phyloP scores from a whole-genome alignment of 2,888 invertebrate genomes.

The Charanyca ferruginea region DNA sequence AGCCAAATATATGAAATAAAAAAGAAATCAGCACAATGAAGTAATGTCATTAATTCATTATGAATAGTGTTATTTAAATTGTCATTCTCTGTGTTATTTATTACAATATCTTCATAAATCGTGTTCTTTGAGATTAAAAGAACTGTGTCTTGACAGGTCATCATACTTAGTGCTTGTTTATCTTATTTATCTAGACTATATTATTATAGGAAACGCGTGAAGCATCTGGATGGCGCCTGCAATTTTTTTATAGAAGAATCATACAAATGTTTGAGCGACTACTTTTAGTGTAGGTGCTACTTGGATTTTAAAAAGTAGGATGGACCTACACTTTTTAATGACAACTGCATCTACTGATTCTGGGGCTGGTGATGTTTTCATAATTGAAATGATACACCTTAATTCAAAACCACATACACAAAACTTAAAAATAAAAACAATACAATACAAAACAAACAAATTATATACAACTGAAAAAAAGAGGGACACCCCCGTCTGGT shows the following conservation, averaged over 20 bases:
- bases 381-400: too few species aligned
- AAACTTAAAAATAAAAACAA: too few species aligned
- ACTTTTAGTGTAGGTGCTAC: background rate
- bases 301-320: too few species aligned
- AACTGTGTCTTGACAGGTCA: conserved; percentile 42
- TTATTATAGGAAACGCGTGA: conserved; percentile 29
- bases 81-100: conserved; percentile 31
- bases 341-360: too few species aligned
- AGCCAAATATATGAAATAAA: conserved; percentile 16
- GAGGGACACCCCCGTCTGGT: too few species aligned
- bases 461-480: too few species aligned
- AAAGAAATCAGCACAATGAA: conserved; percentile 36
- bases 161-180: conserved; percentile 35
- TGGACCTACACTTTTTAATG: too few species aligned
- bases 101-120: conserved; percentile 36
- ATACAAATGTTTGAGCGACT: background rate
- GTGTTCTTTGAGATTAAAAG: conserved; percentile 48
- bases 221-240: conserved; percentile 35
- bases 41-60: conserved; percentile 32
- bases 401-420: too few species aligned
- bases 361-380: too few species aligned
- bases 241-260: background rate
- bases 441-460: too few species aligned
- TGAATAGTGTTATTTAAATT: conserved; percentile 41
- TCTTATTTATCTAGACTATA: conserved; percentile 20